Base-by-base conservation (phyloP, 2,113 vertebrate species). In the Oplegnathus fasciatus region DNA sequence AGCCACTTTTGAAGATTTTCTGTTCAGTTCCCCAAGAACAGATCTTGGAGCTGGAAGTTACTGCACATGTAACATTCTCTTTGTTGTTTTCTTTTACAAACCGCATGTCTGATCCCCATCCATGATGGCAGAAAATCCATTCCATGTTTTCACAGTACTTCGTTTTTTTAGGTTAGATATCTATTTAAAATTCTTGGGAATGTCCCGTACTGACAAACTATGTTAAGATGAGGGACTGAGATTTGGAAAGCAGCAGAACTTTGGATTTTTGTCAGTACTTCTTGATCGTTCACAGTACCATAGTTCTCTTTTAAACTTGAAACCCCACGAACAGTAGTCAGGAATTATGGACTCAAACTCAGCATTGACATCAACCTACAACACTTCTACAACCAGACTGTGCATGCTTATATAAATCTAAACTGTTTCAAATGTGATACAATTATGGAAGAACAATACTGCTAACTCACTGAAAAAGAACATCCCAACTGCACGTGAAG, bases 81-180 rank as follows among this genome's bases (percentile, higher is more conserved):
- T 64, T 46, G 76, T 79, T 91, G 79, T 88, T 88, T 80, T 89
- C 71, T 83, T 88, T 92, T 77, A 83, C 81, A 83, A 91, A 88
- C 87, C 69, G 34, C 80, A 88, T 61, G 44, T 67, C 74, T 89
- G 83, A 91, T 88, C 78, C 72, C 65, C 13, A 34, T 91, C 84
- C 82, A 91, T 7, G 68, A 83, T 75, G 75, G 60, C 85, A 84
- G 81, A 83, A 86, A 88, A 83, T 86, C 84, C 80, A 81, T 54
- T 37, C 70, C 70, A 44, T 81, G 84, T 89, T 85, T 91, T 86
- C 61, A 84, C 55, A 79, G 85, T 48, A 48, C 64, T 81, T 64
- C 55, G 70, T 55, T 85, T 64, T 77, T 76, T 73, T 24, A 70
- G 30, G 48, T 79, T 71, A 54, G 17, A 73, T 62, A 69, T 78